phyloP scores from a whole-genome alignment of 2,113 vertebrate genomes.

The Cryptoleucopteryx plumbea region DNA sequence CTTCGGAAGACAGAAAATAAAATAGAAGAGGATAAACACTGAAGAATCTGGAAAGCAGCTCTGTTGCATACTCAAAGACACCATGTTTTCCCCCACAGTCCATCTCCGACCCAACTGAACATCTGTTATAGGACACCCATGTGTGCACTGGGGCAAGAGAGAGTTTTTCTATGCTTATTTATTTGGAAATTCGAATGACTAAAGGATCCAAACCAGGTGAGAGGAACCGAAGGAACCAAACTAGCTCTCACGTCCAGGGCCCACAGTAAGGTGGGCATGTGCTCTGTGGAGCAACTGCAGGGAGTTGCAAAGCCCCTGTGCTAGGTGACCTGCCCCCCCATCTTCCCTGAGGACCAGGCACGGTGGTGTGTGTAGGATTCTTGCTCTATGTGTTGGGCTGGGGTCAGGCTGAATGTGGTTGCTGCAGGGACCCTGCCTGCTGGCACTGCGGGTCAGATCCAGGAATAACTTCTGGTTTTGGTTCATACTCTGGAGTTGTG shows the following conservation, averaged over 20 bases:
- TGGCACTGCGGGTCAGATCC: background rate
- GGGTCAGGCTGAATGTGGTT: background rate
- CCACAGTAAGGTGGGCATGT: accelerated
- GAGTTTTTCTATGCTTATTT: background rate
- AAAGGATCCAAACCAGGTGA: background rate
- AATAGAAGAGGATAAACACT: background rate
- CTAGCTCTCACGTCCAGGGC: background rate
- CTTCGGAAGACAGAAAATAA: constrained; percentile 45
- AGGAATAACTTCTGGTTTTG: background rate
- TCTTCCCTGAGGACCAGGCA: background rate
- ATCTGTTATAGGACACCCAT: background rate
- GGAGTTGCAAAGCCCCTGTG: background rate
- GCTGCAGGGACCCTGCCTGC: background rate
- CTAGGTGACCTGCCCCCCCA: background rate
- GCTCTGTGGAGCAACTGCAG: background rate
- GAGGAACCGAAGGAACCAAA: background rate
- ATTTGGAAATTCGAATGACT: background rate
- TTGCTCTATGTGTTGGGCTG: background rate
- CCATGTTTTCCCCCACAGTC: accelerated
- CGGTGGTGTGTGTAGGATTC: too few species aligned
- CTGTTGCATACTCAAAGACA: background rate
- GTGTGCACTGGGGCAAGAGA: accelerated
- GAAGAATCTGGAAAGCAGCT: background rate
- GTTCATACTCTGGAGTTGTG: background rate
- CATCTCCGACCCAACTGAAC: background rate